A percentile compares a stretch with the other conserved stretches of the same genome.
Conservation (phyloP, 2,888 invertebrate species). For the Philereme transversata region DNA sequence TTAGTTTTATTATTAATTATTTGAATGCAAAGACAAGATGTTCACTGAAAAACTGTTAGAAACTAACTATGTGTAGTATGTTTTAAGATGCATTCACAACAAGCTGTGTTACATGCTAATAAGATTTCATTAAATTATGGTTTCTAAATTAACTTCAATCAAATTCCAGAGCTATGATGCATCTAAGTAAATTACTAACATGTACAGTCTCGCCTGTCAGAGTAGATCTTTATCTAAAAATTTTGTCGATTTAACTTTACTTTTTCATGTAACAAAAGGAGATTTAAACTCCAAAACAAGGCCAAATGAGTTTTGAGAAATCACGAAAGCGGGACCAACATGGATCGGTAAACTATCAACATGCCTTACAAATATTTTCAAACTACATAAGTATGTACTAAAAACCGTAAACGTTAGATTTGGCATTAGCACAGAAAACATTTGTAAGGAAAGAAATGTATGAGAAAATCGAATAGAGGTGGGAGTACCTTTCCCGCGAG, state of each 20-base stretch:
- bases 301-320: constrained; percentile 33
- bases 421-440: constrained; percentile 29
- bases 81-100: constrained; percentile 23
- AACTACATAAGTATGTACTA: constrained; percentile 11
- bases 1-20: neutral
- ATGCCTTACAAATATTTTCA: constrained; percentile 43
- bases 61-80: constrained; percentile 9
- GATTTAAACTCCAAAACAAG: constrained; percentile 20
- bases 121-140: constrained; percentile 12
- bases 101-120: constrained; percentile 30
- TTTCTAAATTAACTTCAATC: constrained; percentile 7
- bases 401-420: constrained; percentile 18
- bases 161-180: constrained; percentile 14
- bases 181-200: constrained; percentile 23
- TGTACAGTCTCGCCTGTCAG: constrained; percentile 39
- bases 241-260: neutral
- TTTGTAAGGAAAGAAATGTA: constrained; percentile 33
- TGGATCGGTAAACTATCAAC: constrained; percentile 39
- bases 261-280: neutral
- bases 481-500: constrained; percentile 93
- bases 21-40: constrained; percentile 5
- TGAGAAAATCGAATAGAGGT: constrained; percentile 37
- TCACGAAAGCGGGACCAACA: constrained; percentile 50
- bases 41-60: constrained; percentile 16
- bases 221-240: constrained; percentile 12